Percentiles rank a stretch among this genome's conserved stretches.
Evolutionary conservation across 1,140 invertebrate genomes (phyloP).

Genomic region (Papilio machaon): DNA sequence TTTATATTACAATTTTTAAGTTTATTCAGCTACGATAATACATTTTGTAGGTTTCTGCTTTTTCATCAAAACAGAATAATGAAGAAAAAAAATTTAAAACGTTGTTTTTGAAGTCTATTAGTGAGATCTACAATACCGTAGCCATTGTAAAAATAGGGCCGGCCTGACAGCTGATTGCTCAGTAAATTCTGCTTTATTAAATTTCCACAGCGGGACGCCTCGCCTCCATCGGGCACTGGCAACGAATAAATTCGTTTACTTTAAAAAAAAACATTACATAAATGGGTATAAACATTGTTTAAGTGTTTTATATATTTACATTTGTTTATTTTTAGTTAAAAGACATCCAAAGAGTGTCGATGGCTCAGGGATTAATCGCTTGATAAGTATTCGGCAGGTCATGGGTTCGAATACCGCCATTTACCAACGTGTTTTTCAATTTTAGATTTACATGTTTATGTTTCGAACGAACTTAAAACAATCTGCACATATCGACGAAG

Average conservation of each 20-base stretch:
- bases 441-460: no score
- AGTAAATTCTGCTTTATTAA: conserved; percentile 32
- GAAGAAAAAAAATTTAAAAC: neutral
- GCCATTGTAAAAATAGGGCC: conserved; percentile 21
- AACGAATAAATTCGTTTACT: conserved; percentile 12
- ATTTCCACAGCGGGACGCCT: conserved; percentile 26
- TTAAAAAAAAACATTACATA: neutral
- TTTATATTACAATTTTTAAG: no score
- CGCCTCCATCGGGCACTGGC: conserved; percentile 4
- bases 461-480: no score
- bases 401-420: no score
- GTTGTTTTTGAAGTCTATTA: neutral
- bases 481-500: no score
- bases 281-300: neutral
- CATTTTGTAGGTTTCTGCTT: neutral
- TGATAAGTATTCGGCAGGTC: no score
- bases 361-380: no score
- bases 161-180: conserved; percentile 30
- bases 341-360: no score
- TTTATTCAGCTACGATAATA: neutral
- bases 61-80: neutral
- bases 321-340: neutral
- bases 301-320: neutral
- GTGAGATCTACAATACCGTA: neutral
- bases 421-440: no score